Percentiles rank a stretch among this genome's conserved stretches.
Conservation (phyloP, 2,888 invertebrate genomes). For the Mesopsocus fuscifrons region DNA sequence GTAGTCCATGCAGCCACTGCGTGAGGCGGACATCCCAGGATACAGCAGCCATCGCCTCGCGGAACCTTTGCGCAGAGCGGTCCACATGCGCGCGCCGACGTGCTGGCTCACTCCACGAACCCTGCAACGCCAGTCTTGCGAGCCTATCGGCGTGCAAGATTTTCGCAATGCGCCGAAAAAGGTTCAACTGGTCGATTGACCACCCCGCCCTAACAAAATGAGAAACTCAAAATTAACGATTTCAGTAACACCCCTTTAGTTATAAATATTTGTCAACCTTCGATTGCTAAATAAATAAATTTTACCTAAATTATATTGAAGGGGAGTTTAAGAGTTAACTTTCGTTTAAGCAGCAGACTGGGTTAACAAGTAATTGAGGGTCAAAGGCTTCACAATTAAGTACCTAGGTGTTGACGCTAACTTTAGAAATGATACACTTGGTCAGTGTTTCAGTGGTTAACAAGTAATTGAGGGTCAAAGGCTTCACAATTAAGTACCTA, state of each 20-base stretch:
- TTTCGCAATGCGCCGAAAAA: constrained; percentile 43
- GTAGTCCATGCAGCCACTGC: constrained; percentile 56
- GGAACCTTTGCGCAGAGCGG: constrained; percentile 42
- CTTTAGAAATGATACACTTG: too few species aligned
- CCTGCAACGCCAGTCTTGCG: constrained; percentile 38
- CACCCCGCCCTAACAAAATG: constrained; percentile 32
- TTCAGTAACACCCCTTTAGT: too few species aligned
- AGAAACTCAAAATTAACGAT: constrained; percentile 17
- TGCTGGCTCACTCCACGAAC: constrained; percentile 42
- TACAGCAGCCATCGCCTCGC: constrained; percentile 36
- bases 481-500: too few species aligned
- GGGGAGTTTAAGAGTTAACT: too few species aligned
- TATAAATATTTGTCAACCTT: too few species aligned
- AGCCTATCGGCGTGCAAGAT: constrained; percentile 46
- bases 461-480: too few species aligned
- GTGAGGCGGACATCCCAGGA: constrained; percentile 53
- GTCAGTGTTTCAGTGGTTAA: too few species aligned
- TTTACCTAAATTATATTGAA: constrained; percentile 9
- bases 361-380: too few species aligned
- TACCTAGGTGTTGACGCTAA: too few species aligned
- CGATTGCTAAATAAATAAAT: constrained; percentile 4
- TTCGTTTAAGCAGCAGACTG: too few species aligned
- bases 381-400: too few species aligned
- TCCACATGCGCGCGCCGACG: constrained; percentile 48
- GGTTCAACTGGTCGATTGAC: constrained; percentile 39